These are phyloP conservation scores for Trematocara marginatum DNA, from an alignment of 2,113 vertebrate genomes.

Conservation along the genomic window DNA sequence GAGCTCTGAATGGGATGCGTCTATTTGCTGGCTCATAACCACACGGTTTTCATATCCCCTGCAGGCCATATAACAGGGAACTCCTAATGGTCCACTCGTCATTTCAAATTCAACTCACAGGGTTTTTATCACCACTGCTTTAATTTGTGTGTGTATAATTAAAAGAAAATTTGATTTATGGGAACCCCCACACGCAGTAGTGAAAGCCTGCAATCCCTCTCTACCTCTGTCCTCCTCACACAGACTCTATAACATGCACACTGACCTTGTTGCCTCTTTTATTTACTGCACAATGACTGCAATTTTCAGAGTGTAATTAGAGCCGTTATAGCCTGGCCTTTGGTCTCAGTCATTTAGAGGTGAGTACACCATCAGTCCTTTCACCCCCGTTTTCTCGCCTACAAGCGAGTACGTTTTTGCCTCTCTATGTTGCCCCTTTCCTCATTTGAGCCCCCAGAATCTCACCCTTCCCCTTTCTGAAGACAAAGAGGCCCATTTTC, in stretches of 20 bases:
- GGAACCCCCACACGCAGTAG: neutral
- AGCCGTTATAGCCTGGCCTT: slow-evolving; percentile 34
- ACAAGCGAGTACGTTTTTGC: neutral
- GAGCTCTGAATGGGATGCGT: slow-evolving; percentile 47
- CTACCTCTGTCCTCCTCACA: neutral
- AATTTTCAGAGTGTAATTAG: slow-evolving; percentile 55
- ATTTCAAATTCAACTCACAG: slow-evolving; percentile 34
- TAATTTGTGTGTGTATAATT: slow-evolving; percentile 66
- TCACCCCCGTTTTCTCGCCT: neutral
- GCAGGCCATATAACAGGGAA: slow-evolving; percentile 22
- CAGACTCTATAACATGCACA: neutral
- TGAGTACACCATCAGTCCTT: slow-evolving; percentile 26
- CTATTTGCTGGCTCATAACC: slow-evolving; percentile 50
- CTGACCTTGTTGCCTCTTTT: slow-evolving; percentile 52
- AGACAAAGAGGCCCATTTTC: neutral
- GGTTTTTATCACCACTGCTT: slow-evolving; percentile 37
- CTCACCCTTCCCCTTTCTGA: neutral
- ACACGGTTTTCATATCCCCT: slow-evolving; percentile 20
- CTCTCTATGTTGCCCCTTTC: neutral
- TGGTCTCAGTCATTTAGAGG: slow-evolving; percentile 49
- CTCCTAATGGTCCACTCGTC: slow-evolving; percentile 42
- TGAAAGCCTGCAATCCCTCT: neutral
- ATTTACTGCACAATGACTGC: slow-evolving; percentile 57
- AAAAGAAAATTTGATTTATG: slow-evolving; percentile 50
- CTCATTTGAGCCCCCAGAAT: neutral